phyloP scores from a whole-genome alignment of 2,113 vertebrate species.

The Arvicanthis niloticus region DNA sequence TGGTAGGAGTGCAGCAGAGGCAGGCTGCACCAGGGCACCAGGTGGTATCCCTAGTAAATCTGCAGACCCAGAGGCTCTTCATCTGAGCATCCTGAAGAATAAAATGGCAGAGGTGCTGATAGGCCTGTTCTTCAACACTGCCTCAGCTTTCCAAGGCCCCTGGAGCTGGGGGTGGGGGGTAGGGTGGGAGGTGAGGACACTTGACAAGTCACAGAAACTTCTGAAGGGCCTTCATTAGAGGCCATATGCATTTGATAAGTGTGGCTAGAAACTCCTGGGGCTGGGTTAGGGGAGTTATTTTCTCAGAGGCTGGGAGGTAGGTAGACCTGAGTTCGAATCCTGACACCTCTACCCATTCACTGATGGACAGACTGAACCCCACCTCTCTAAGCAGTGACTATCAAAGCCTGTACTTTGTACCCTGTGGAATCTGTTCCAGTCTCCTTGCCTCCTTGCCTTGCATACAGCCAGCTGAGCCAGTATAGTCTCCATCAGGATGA shows the following conservation, averaged over 20 bases:
- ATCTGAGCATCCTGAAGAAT: constrained; percentile 74
- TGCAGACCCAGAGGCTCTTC: constrained; percentile 75
- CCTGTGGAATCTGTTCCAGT: neutral
- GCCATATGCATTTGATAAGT: neutral
- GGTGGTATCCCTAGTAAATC: constrained; percentile 72
- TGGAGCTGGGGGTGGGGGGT: neutral
- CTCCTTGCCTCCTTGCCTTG: rapidly evolving
- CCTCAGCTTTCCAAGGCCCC: constrained; percentile 37
- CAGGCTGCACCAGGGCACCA: neutral
- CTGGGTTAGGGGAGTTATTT: neutral
- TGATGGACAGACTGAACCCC: neutral
- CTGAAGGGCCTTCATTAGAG: constrained; percentile 46
- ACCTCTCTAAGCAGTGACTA: neutral
- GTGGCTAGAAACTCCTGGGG: neutral
- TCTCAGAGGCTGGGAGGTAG: neutral
- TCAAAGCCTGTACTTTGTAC: neutral
- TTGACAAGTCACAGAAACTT: constrained; percentile 42
- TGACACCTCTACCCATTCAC: neutral
- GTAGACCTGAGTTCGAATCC: neutral
- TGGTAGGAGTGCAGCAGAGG: neutral
- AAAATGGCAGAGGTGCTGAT: neutral
- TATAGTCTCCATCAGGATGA: rapidly evolving
- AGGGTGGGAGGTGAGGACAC: rapidly evolving
- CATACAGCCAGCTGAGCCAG: neutral
- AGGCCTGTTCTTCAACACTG: constrained; percentile 41